These are phyloP conservation scores for Astyanax mexicanus DNA, from an alignment of 2,797 vertebrate genomes.

Conservation along the genomic window DNA sequence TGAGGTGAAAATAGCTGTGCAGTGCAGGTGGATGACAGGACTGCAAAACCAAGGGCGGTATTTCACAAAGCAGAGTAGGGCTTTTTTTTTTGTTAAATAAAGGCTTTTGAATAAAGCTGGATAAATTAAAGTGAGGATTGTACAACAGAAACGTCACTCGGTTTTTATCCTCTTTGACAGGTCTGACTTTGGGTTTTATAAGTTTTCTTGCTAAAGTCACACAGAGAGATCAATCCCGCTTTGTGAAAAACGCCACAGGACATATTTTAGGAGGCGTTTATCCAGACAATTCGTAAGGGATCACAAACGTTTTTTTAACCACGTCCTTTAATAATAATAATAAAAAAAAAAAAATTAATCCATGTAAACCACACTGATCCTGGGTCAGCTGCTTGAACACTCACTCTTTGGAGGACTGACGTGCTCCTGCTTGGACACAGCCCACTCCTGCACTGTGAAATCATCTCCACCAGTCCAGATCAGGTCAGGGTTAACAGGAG, in stretches of 20 bases:
- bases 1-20: neutral
- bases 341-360: too few relatives aligned
- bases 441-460: conserved; percentile 94
- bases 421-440: conserved; percentile 86
- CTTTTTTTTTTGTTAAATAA: too few relatives aligned
- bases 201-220: neutral
- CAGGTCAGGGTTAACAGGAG: conserved; percentile 86
- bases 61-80: neutral
- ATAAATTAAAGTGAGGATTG: neutral
- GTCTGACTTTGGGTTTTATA: neutral
- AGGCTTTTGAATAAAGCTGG: neutral
- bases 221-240: neutral
- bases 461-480: conserved; percentile 95
- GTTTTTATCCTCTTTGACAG: neutral
- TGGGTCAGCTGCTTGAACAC: conserved; percentile 19
- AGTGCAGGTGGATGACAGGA: neutral
- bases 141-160: neutral
- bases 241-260: neutral
- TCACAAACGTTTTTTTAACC: neutral
- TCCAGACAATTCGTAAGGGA: neutral
- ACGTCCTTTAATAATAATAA: neutral
- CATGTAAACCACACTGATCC: too few relatives aligned
- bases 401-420: conserved; percentile 90
- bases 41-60: neutral
- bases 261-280: neutral